phyloP scores from a whole-genome alignment of 1,140 invertebrate genomes.

The Conus betulinus region DNA sequence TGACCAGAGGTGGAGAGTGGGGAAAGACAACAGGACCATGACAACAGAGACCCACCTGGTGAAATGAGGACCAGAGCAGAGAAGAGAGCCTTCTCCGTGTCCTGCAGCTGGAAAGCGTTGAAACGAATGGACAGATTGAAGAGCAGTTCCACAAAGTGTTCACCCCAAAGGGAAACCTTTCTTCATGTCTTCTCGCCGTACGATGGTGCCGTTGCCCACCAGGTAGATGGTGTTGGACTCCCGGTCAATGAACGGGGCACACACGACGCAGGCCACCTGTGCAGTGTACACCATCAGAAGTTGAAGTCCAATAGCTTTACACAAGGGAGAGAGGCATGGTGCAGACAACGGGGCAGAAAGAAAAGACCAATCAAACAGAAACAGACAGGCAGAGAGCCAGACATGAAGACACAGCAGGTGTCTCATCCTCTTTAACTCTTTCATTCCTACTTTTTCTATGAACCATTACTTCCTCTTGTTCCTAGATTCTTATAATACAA shows the following conservation, averaged over 20 bases:
- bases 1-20: too few relatives aligned
- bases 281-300: background rate
- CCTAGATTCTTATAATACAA: too few relatives aligned
- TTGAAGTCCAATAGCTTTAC: too few relatives aligned
- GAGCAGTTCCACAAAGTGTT: constrained; percentile 93
- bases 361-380: too few relatives aligned
- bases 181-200: constrained; percentile 73
- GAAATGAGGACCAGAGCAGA: constrained; percentile 96
- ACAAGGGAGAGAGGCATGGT: too few relatives aligned
- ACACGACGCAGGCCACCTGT: constrained; percentile 74
- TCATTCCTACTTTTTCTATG: too few relatives aligned
- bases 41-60: constrained; percentile 79
- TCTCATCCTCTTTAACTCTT: too few relatives aligned
- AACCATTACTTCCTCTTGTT: too few relatives aligned
- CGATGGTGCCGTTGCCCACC: constrained; percentile 60
- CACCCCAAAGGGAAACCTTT: constrained; percentile 69
- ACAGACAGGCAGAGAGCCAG: too few relatives aligned
- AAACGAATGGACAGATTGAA: constrained; percentile 98
- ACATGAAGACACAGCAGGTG: too few relatives aligned
- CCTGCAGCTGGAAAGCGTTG: constrained; percentile 91
- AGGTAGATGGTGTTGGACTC: constrained; percentile 72
- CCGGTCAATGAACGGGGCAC: constrained; percentile 72
- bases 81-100: constrained; percentile 95
- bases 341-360: too few relatives aligned
- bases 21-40: too few relatives aligned